Percentiles rank a stretch among this genome's conserved stretches.
phyloP scores from a whole-genome alignment of 2,888 invertebrate genomes.

The Euplagia quadripunctaria region DNA sequence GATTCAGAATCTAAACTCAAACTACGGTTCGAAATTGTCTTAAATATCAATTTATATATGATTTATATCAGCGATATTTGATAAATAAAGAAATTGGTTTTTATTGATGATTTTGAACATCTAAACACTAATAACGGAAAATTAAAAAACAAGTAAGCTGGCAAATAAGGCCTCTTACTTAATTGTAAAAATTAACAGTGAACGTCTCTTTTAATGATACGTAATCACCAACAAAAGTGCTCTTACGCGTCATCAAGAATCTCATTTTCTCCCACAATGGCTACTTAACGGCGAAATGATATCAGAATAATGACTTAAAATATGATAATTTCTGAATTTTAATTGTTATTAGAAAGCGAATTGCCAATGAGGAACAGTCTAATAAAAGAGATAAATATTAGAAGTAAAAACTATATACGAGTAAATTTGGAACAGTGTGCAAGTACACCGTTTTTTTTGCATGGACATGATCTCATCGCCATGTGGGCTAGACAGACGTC shows the following conservation, averaged over 20 bases:
- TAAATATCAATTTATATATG: slow-evolving; percentile 23
- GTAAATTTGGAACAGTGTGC: slow-evolving; percentile 47
- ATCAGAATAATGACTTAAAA: slow-evolving; percentile 45
- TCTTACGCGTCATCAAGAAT: slow-evolving; percentile 44
- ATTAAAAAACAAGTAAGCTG: slow-evolving; percentile 9
- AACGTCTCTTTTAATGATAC: slow-evolving; percentile 56
- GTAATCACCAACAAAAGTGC: slow-evolving; percentile 47
- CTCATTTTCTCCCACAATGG: slow-evolving; percentile 42
- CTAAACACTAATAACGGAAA: background rate
- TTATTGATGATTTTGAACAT: background rate
- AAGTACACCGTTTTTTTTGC: slow-evolving; percentile 55
- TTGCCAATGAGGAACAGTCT: slow-evolving; percentile 30
- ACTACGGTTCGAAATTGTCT: slow-evolving; percentile 39
- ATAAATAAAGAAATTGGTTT: background rate
- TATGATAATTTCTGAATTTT: slow-evolving; percentile 45
- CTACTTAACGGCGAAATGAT: slow-evolving; percentile 43
- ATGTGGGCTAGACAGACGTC: slow-evolving; percentile 60
- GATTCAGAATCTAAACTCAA: slow-evolving; percentile 39
- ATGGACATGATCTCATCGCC: slow-evolving; percentile 64
- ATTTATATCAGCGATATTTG: background rate
- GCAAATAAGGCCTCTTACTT: slow-evolving; percentile 40
- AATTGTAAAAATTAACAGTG: slow-evolving; percentile 54
- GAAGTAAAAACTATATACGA: slow-evolving; percentile 37
- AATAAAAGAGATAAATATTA: slow-evolving; percentile 26
- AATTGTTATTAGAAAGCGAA: slow-evolving; percentile 47